phyloP scores from a whole-genome alignment of 92 coral and sea anemone genomes.

The Phenganax marumi region DNA sequence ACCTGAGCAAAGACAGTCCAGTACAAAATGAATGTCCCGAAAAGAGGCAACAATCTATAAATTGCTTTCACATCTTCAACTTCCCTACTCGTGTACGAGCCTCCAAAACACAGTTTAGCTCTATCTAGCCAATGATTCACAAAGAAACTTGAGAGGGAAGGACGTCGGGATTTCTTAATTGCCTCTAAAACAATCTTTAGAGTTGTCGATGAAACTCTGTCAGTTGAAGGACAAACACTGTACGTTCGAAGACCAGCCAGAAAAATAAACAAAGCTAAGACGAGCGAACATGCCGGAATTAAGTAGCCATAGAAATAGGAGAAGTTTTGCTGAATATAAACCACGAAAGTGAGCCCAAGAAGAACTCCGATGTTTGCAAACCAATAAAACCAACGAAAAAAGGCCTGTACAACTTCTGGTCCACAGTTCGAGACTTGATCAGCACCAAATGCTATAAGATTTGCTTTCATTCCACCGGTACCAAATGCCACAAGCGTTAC shows the following conservation, averaged over 20 bases:
- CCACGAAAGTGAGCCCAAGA: conserved; percentile 74
- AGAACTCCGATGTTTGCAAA: too few relatives aligned
- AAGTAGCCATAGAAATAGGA: too few relatives aligned
- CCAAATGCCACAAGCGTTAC: conserved; percentile 93
- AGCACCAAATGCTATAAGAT: conserved; percentile 95
- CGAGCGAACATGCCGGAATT: conserved; percentile 69
- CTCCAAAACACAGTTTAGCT: conserved; percentile 75
- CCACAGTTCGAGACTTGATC: conserved; percentile 79
- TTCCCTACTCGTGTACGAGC: conserved; percentile 59
- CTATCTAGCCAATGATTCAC: too few relatives aligned
- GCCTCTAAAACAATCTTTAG: conserved; percentile 58
- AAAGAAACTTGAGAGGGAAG: too few relatives aligned
- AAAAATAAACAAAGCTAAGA: conserved; percentile 64
- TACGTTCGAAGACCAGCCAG: conserved; percentile 68
- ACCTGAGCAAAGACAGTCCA: conserved; percentile 92
- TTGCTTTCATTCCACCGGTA: conserved; percentile 84
- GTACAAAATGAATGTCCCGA: too few relatives aligned
- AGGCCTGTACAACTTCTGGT: conserved; percentile 68
- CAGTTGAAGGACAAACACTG: conserved; percentile 65
- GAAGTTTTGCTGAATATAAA: conserved; percentile 65
- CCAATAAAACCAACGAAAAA: conserved; percentile 97
- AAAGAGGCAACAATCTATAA: conserved; percentile 68
- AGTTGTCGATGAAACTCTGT: conserved; percentile 71
- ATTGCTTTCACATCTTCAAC: conserved; percentile 88
- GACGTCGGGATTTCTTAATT: too few relatives aligned